Evolutionary conservation across 1,140 invertebrate genomes (phyloP), one percentile per base, ranked within the genome.

Genomic region (Marisa cornuarietis): DNA sequence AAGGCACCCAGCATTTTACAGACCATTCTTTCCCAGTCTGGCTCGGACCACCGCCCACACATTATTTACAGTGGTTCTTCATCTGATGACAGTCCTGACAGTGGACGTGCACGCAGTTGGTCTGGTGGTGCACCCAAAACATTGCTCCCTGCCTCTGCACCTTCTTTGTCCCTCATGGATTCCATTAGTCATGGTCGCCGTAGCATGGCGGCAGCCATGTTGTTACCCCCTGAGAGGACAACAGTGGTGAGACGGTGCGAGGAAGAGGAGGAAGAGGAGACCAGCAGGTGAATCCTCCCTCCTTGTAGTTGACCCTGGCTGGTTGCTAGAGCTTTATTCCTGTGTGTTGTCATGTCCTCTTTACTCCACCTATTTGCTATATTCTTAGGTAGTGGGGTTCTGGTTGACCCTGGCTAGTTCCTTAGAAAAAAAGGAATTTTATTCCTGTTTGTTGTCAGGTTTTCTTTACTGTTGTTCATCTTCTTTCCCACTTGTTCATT

Each of bases 51-150:
- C 22, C 18, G 51, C 79, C 24, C 71, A 16, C 81, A 80, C 52
- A 52, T 49, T n/a, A 18, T 22, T 24, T 63, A 61, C 61, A 82
- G 75, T 65, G 80, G 77, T 10, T 84, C 81, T 26, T 82, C 82
- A 18, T 81, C 83, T 20, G 80, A 85, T 31, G 81, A 80, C 62
- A 81, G 80, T 72, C 80, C 74, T 22, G 63, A 80, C 20, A 51
- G 24, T 14, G 78, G 71, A 42, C 84, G 80, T 16, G 82, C 80
- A 71, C 84, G 85, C 54, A 86, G 84, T 68, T 78, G 82, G 51
- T 82, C 82, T 24, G 82, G 84, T 42, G 84, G 83, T 65, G 82
- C 88, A 18, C 88, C 89, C 11, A 89, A 89, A 71, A 83, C 88
- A 9, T 74, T 90, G 24, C 63, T 83, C 66, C 87, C 87, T 71